Base-by-base conservation (phyloP, 2,888 invertebrate species). In the Schizotus pectinicornis region DNA sequence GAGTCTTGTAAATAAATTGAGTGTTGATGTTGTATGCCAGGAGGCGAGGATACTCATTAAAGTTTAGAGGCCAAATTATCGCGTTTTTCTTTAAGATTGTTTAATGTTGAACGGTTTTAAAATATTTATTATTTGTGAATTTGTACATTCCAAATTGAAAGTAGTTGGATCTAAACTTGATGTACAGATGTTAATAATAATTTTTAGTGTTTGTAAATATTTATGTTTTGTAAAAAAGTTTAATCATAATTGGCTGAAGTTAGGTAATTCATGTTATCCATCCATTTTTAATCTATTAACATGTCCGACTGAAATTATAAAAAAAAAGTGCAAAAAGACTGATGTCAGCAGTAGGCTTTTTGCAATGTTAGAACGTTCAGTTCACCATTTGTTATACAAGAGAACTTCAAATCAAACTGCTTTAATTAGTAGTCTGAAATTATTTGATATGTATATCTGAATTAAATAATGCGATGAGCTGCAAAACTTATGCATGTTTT, bases 321-420 rank as follows among this genome's bases (percentile, higher is more conserved):
- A 58, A 64, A 63, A 58, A 46, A 61, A 22, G 22, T 72, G 72
- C 72, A 71, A 71, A 72, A 71, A 72, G 72, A 72, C 72, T 72
- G 72, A 72, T 53, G 54, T 67, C 66, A 61, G 64, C 61, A 61
- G 67, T 71, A 71, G 72, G 68, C 70, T 71, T 72, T 72, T 72
- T 72, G 71, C 72, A 70, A 60, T 60, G 52, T 59, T 48, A 52
- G 47, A 59, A 43, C 48, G 46, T 53, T 49, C 39, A 42, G 47
- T 60, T 55, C 8, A 31, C 31, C 22, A 60, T 59, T 45, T 34
- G 35, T 56, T 61, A 37, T 35, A 39, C 11, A 33, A 30, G 31
- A 39, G 22, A 22, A 2, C 39, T 31, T 14, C 9, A 37, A 48
- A 48, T 52, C 45, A 50, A 48, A 46, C 37, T 38, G 46, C 56